phyloP scores from a whole-genome alignment of 2,113 vertebrate genomes.

The Sus scrofa region T2T-Sscrofa CM000820.6:130831001-130831500 shows the following conservation, averaged over 20 bases:
- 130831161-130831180: background rate
- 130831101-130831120: background rate
- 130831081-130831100: slow-evolving; percentile 6
- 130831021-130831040: background rate
- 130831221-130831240: background rate
- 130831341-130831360: background rate
- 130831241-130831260: background rate
- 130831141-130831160: background rate
- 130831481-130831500: background rate
- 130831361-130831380: background rate
- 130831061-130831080: background rate
- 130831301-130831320: slow-evolving; percentile 40
- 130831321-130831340: background rate
- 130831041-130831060: background rate
- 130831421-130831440: background rate
- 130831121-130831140: background rate
- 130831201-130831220: background rate
- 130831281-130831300: slow-evolving; percentile 7
- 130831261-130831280: background rate
- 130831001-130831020: background rate
- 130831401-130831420: background rate
- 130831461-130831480: background rate
- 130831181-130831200: background rate
- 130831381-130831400: background rate
- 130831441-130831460: background rate